Evolutionary conservation across 2,113 vertebrate species (phyloP).

Genomic region (Sclerurus mexicanus): DNA sequence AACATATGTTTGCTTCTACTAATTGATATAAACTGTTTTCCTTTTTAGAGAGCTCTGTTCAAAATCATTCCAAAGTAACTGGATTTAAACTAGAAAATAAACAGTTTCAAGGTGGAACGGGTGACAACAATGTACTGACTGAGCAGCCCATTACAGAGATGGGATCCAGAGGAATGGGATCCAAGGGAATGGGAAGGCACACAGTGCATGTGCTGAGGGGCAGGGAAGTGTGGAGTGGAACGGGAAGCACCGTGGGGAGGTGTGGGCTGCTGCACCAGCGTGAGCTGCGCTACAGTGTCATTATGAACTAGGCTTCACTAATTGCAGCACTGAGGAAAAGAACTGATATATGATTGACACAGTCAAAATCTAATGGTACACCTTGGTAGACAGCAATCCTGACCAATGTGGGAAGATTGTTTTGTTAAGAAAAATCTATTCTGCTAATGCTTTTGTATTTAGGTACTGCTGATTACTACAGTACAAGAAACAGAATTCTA

Average conservation of each 20-base stretch:
- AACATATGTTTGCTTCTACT: slow-evolving; percentile 15
- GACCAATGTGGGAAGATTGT: neutral
- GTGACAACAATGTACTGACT: neutral
- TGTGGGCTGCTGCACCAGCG: too few species aligned
- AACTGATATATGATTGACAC: neutral
- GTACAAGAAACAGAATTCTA: neutral
- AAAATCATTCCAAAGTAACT: neutral
- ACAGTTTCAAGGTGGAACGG: neutral
- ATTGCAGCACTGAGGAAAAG: neutral
- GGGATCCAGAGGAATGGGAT: too few species aligned
- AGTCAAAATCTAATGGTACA: neutral
- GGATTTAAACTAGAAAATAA: neutral
- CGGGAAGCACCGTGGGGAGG: too few species aligned
- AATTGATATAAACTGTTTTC: slow-evolving; percentile 1
- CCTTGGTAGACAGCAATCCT: neutral
- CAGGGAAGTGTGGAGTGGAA: too few species aligned
- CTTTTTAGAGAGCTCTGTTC: neutral
- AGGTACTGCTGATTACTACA: neutral
- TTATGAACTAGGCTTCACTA: too few species aligned
- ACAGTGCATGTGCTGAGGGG: too few species aligned
- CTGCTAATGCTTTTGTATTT: neutral
- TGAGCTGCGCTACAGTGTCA: too few species aligned
- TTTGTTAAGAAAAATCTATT: neutral
- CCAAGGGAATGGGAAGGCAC: too few species aligned
- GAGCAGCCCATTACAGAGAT: too few species aligned